Evolutionary conservation across 53 echinoderm and acorn worm genomes (phyloP), one percentile per base, ranked within the genome.

Genomic region (Henricia sp.): DNA sequence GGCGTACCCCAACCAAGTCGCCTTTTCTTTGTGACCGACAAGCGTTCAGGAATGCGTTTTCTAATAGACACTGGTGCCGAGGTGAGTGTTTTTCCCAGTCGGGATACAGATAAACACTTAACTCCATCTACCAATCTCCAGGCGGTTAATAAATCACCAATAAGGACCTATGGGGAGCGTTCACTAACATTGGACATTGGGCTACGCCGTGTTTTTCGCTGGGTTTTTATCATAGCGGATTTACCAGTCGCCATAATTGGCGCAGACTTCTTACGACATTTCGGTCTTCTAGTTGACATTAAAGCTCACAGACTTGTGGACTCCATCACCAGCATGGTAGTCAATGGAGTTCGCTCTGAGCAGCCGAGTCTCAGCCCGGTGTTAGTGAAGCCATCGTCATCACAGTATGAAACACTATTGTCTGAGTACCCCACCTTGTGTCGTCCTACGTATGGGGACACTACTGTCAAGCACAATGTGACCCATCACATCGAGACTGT

Each of bases 221-320:
- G 68, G 77, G 50, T 89, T 2, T 89, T 84, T 53, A 53, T 89
- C 28, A 40, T 70, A 32, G 84, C 84, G 3, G 68, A 89, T 41
- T 38, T 90, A 19, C 20, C 71, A 16, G 50, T 24, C 1, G 54
- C 82, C 33, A 85, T 85, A 26, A 67, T 85, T 40, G 90, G 90
- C 23, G 90, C 90, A 39, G 85, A 89, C 70, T 89, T 85, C 59
- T 34, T 85, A 35, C 28, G 67, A 38, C 70, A 69, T 37, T 85
- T 74, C 36, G 13, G n/a, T 0, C 74, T 87, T 1, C 28, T 87
- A 43, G 88, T 87, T 0, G 70, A 87, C 41, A 44, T 82, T 0
- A 82, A 82, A n/a, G 3, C 35, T 52, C 88, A 82, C 36, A 10
- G 57, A 36, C 73, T 88, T 1, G 30, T 71, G 32, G 86, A 86